Base-by-base conservation (phyloP, 2,113 vertebrate species). In the Chionomys nivalis region DNA sequence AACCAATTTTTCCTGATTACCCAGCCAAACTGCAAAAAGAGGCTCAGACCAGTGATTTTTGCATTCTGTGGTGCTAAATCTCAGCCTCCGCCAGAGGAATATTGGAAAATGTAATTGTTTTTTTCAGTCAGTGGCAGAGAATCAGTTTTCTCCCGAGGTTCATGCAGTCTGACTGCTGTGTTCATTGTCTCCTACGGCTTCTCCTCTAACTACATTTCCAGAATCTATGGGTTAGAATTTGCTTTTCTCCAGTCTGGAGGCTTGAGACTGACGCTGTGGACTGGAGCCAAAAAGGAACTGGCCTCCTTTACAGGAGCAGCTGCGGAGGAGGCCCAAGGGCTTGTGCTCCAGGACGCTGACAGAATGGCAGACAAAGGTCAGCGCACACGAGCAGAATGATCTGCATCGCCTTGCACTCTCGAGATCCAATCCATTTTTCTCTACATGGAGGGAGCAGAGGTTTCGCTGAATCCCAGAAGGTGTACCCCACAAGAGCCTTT, bases 291-390 rank as follows among this genome's bases (percentile, higher is more conserved):
- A 39, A 87, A 83, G 49, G 83, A 73, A 82, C 42, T 81, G 44
- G 55, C 47, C 65, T 70, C 21, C 85, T 76, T 82, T 77, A 2
- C 9, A 11, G 2, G 65, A 58, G 63, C 73, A 36, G 47, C 33
- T 24, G 49, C 8, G 14, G 65, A 93, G 72, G 76, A 63, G 0
- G 47, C 89, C 72, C 4, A 33, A 33, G 7, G 83, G 16, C 17
- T 93, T 70, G 9, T 75, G 92, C 58, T 94, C 63, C 81, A 86
- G 94, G 92, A 94, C 87, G 68, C 83, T 26, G 70, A 94, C 81
- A 91, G 88, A 76, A 96, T 91, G 91, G 73, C 63, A 76, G 85
- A 70, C 83, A 72, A 93, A 94, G 93, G 95, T 94, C 82, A 49
- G 3, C 7, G 77, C 65, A 31, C 26, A 85, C 72, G 26, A 55